Conservation (phyloP, 1,140 invertebrate species). For the Parapsyche elsis region DNA sequence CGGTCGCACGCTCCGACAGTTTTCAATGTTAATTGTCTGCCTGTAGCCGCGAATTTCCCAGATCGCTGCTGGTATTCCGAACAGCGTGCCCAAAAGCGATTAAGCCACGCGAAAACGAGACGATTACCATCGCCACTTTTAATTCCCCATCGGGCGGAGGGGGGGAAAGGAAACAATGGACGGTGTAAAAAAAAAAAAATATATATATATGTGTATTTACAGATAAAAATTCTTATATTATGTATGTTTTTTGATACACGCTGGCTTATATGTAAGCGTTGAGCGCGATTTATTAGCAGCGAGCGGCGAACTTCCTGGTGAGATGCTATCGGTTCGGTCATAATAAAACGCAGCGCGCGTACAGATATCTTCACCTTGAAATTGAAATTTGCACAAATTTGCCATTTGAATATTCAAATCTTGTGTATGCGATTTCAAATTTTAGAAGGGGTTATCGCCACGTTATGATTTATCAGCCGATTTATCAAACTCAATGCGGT, state of each 20-base stretch:
- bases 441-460: no score
- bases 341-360: neutral
- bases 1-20: constrained; percentile 4
- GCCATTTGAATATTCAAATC: neutral
- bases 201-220: no score
- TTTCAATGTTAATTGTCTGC: constrained; percentile 9
- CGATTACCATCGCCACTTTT: constrained; percentile 7
- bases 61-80: neutral
- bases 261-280: neutral
- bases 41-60: neutral
- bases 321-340: neutral
- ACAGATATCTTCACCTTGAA: neutral
- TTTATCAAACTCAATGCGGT: no score
- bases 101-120: neutral
- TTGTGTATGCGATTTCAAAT: no score
- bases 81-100: neutral
- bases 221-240: no score
- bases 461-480: no score
- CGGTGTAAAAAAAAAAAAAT: neutral
- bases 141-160: no score
- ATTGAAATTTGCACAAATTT: neutral
- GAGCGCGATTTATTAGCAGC: neutral
- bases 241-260: no score
- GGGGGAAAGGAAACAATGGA: neutral
- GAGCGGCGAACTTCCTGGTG: constrained; percentile 2